Evolutionary conservation across 2,888 invertebrate species (phyloP), one percentile per base, ranked within the genome.

Genomic region (Trilocha varians): DNA sequence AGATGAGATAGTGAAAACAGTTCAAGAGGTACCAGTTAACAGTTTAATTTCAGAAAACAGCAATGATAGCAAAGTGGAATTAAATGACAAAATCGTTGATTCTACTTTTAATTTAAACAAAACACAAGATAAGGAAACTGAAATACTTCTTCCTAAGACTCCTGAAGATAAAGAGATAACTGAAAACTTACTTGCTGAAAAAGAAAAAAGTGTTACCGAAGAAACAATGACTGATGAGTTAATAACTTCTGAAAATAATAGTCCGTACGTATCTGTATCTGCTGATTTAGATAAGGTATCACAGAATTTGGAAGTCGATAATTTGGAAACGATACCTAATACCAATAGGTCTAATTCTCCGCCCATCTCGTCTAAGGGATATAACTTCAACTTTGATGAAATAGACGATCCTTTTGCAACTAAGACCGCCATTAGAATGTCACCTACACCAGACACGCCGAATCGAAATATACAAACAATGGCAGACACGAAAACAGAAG

Each of bases 301-400:
- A 1, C 25, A 25, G 11, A 4, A 2, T 25, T 2, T 25, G 25
- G 42, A 52, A 41, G 43, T 45, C 25, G 40, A 41, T 13, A 15
- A 13, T 4, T 46, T 49, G 25, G 43, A 52, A 32, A 40, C 47
- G 58, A 42, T 53, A 57, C 18, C 47, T 6, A 50, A 60, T 40
- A 53, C 42, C 15, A 59, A 58, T 48, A 42, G 57, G 2, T 67
- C 77, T 13, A 45, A 45, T 34, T 79, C 79, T 14, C 78, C 78
- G 5, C 70, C 69, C 45, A 74, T 78, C 33, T 54, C 52, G 36
- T 76, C 76, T 15, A 78, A 65, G 53, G 80, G 78, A 16, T 82
- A 80, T 46, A 78, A 78, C 48, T 75, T 78, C 17, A 72, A 80
- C 55, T 80, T 83, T 52, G 82, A 82, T 56, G 76, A 79, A 35